A percentile compares a stretch with the other conserved stretches of the same genome.
Conservation (phyloP, 2,888 invertebrate genomes). For the Spodoptera exigua region DNA sequence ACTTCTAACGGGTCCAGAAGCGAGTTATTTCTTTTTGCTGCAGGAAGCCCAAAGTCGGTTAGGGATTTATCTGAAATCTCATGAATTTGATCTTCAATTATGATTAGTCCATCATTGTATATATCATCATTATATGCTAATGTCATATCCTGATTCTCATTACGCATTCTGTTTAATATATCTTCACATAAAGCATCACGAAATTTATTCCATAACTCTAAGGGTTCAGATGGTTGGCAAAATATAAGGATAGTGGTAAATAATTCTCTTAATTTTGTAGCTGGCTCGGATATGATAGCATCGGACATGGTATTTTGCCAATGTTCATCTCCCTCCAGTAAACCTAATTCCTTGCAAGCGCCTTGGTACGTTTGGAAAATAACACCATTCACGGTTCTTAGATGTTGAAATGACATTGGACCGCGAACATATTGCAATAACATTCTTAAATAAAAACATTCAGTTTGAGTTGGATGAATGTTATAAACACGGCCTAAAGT, state of each 20-base stretch:
- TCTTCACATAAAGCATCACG: constrained; percentile 42
- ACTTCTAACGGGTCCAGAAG: too few relatives aligned
- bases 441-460: constrained; percentile 9
- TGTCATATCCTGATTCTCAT: constrained; percentile 48
- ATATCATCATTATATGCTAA: constrained; percentile 25
- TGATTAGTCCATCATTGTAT: too few relatives aligned
- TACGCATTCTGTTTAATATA: constrained; percentile 46
- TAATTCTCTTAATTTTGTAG: constrained; percentile 36
- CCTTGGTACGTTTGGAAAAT: constrained; percentile 39
- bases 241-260: constrained; percentile 44
- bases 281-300: constrained; percentile 3
- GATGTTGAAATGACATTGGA: constrained; percentile 45
- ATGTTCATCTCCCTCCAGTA: too few relatives aligned
- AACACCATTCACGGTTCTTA: constrained; percentile 44
- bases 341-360: constrained; percentile 17
- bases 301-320: too few relatives aligned
- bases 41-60: too few relatives aligned
- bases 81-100: too few relatives aligned
- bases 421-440: constrained; percentile 41
- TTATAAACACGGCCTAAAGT: constrained; percentile 33
- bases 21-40: too few relatives aligned
- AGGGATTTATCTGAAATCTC: too few relatives aligned
- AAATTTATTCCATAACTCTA: constrained; percentile 44
- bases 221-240: constrained; percentile 44
- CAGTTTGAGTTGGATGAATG: constrained; percentile 25